A percentile compares a stretch with the other conserved stretches of the same genome.
Conservation (phyloP, 1,140 invertebrate species). For the Cylas formicarius region DNA sequence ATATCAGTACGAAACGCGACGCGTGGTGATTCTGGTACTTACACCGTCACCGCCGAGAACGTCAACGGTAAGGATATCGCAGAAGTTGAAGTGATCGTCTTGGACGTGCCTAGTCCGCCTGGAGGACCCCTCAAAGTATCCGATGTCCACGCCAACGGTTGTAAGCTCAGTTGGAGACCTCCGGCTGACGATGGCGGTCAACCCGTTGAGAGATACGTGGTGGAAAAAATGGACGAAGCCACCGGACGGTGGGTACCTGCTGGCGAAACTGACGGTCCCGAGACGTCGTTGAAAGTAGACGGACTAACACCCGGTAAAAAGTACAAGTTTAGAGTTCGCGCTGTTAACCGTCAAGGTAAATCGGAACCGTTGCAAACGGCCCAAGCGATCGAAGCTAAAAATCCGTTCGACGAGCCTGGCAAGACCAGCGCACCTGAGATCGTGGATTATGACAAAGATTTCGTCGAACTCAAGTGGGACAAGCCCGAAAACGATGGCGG, state of each 20-base stretch:
- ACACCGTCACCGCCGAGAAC: slow-evolving; percentile 89
- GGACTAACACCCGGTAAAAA: slow-evolving; percentile 82
- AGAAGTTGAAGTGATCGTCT: slow-evolving; percentile 84
- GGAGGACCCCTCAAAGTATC: slow-evolving; percentile 83
- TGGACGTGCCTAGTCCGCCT: slow-evolving; percentile 85
- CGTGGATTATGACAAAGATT: slow-evolving; percentile 86
- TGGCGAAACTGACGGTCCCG: slow-evolving; percentile 77
- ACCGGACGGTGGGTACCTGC: slow-evolving; percentile 89
- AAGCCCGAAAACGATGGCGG: slow-evolving; percentile 81
- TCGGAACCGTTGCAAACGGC: slow-evolving; percentile 86
- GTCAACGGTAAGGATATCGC: slow-evolving; percentile 86
- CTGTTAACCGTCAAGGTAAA: slow-evolving; percentile 92
- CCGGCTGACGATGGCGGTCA: slow-evolving; percentile 86
- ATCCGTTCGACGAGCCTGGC: slow-evolving; percentile 84
- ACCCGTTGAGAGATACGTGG: slow-evolving; percentile 83
- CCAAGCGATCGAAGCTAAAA: slow-evolving; percentile 93
- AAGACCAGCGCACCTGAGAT: slow-evolving; percentile 85
- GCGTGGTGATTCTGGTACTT: slow-evolving; percentile 82
- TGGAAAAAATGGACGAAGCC: slow-evolving; percentile 91
- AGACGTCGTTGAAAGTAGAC: slow-evolving; percentile 64
- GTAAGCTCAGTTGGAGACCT: slow-evolving; percentile 80
- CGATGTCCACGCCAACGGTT: slow-evolving; percentile 79
- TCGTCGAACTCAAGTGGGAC: slow-evolving; percentile 92
- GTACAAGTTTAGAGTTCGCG: slow-evolving; percentile 93
- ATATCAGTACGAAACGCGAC: slow-evolving; percentile 78